Conservation (phyloP, 2,888 invertebrate species). For the Lithodes maja region DNA sequence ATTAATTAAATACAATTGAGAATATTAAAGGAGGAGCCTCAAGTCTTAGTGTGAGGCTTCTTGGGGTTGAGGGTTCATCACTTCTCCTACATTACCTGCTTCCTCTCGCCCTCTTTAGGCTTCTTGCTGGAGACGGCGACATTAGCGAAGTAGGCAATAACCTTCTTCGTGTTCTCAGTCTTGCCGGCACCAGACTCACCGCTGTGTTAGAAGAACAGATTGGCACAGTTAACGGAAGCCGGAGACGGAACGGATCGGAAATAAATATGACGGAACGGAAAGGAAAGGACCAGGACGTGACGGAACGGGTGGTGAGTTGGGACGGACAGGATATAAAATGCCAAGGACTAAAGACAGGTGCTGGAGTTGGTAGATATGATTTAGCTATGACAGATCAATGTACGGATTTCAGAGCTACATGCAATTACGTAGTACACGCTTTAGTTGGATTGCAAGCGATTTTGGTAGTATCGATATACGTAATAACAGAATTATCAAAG, state of each 20-base stretch:
- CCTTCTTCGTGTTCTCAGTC: slow-evolving; percentile 99
- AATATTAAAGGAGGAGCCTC: slow-evolving; percentile 15
- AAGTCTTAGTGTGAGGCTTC: slow-evolving; percentile 36
- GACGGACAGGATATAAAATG: neutral
- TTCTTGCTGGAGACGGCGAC: slow-evolving; percentile 94
- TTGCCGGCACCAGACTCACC: slow-evolving; percentile 99
- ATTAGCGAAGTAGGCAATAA: slow-evolving; percentile 99
- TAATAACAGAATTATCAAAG: no score
- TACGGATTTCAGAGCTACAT: no score
- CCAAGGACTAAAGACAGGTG: no score
- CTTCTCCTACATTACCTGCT: slow-evolving; percentile 55
- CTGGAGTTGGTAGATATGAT: no score
- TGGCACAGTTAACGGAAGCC: slow-evolving; percentile 92
- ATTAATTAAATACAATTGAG: neutral
- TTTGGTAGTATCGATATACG: no score
- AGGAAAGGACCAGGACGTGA: neutral
- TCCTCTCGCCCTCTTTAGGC: slow-evolving; percentile 71
- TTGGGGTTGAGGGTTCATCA: neutral
- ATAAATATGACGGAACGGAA: neutral
- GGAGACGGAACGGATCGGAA: neutral
- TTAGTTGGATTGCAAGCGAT: no score
- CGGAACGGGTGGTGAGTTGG: neutral
- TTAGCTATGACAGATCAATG: no score
- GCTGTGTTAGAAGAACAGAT: slow-evolving; percentile 89
- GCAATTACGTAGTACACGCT: no score